Percentiles rank a stretch among this genome's conserved stretches.
These are phyloP conservation scores for Halcyon chelicuti DNA, from an alignment of 2,797 vertebrate species.

Conservation along the genomic window DNA sequence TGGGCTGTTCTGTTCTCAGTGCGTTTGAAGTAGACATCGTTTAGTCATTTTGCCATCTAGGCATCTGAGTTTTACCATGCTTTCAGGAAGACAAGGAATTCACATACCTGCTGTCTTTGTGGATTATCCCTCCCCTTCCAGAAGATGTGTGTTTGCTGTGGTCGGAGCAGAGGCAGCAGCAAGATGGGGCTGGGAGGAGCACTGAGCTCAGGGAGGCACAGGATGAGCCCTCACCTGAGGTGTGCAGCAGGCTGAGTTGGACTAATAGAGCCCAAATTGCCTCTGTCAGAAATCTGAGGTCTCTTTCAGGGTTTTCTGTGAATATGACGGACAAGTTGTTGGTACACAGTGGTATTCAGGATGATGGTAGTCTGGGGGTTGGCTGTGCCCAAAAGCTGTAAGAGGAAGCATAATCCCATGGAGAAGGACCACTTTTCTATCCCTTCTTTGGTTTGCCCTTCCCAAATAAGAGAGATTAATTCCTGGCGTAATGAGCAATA, in stretches of 20 bases:
- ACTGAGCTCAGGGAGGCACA: not conserved
- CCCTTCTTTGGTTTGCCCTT: not conserved
- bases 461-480: not conserved
- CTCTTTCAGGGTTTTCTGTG: not conserved
- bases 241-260: not conserved
- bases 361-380: not conserved
- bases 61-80: not conserved
- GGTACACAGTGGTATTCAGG: not conserved
- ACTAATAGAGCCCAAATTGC: not conserved
- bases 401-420: not conserved
- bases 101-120: not conserved
- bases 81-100: not conserved
- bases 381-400: not conserved
- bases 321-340: too few species aligned
- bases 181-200: not conserved
- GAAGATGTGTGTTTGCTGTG: not conserved
- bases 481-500: not conserved
- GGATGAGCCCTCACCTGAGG: not conserved
- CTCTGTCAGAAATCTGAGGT: not conserved
- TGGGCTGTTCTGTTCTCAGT: not conserved
- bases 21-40: not conserved
- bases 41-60: not conserved
- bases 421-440: not conserved
- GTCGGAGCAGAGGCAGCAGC: not conserved
- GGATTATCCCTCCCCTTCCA: fast-evolving